Evolutionary conservation across 2,797 vertebrate species (phyloP).

Genomic region (Lepus townsendii): DNA sequence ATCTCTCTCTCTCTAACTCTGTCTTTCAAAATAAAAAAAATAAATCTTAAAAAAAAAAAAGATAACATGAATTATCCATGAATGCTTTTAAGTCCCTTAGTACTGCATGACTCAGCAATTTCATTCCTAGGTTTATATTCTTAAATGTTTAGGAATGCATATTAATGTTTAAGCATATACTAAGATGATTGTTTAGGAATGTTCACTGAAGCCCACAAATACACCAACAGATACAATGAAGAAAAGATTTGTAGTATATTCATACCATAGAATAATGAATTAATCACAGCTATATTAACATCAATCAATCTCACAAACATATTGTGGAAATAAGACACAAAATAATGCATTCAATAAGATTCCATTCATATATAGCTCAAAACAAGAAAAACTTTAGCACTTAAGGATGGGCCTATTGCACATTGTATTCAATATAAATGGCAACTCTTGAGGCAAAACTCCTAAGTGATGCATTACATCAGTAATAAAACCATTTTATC

Average conservation of each 20-base stretch:
- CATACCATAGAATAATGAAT: not conserved
- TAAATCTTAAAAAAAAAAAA: too few species aligned
- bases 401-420: not conserved
- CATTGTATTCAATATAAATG: not conserved
- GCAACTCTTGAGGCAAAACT: not conserved
- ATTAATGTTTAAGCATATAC: not conserved
- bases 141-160: not conserved
- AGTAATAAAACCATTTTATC: not conserved
- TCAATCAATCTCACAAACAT: not conserved
- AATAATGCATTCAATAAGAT: not conserved
- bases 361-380: not conserved
- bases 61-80: too few species aligned
- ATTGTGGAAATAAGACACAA: not conserved
- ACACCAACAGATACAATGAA: not conserved
- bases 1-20: too few species aligned
- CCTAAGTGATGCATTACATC: not conserved
- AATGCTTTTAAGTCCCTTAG: too few species aligned
- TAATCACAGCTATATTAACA: not conserved
- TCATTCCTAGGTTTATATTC: not conserved
- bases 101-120: not conserved
- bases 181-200: not conserved
- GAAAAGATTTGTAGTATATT: not conserved
- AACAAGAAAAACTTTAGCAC: conserved; percentile 18
- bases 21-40: too few species aligned
- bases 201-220: not conserved